A percentile compares a stretch with the other conserved stretches of the same genome.
Evolutionary conservation across 2,113 vertebrate genomes (phyloP).

Genomic region (Ochotona princeps): DNA sequence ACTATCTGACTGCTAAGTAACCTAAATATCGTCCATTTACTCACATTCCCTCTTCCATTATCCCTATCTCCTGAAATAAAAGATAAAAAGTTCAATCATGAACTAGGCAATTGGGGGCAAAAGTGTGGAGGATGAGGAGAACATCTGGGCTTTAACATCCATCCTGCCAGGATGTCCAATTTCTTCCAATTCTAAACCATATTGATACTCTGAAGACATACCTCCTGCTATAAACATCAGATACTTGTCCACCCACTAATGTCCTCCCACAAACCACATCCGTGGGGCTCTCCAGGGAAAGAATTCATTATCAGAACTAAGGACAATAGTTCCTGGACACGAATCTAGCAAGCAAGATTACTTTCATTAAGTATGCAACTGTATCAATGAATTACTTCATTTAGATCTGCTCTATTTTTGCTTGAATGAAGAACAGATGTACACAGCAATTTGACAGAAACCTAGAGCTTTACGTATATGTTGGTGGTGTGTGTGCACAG

Average conservation of each 20-base stretch:
- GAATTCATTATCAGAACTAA: conserved; percentile 6
- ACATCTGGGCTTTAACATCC: conserved; percentile 69
- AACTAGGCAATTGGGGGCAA: neutral
- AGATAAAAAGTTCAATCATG: conserved; percentile 29
- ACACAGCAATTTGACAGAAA: conserved; percentile 46
- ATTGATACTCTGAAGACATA: conserved; percentile 16
- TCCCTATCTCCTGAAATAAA: conserved; percentile 31
- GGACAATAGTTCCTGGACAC: conserved; percentile 44
- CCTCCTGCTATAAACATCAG: conserved; percentile 50
- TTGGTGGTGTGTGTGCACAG: neutral
- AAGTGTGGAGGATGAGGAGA: neutral
- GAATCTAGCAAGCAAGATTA: conserved; percentile 20
- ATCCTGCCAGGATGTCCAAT: conserved; percentile 52
- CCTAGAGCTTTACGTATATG: neutral
- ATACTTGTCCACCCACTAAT: neutral
- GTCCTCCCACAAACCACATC: neutral
- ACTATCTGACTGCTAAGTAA: conserved; percentile 43
- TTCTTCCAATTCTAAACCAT: conserved; percentile 66
- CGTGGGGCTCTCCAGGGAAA: neutral
- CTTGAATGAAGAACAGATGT: conserved; percentile 51
- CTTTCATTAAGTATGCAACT: conserved; percentile 55
- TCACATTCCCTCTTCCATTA: neutral
- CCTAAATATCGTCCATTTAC: neutral
- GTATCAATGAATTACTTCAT: neutral
- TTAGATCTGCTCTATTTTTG: conserved; percentile 44